Evolutionary conservation across 2,113 vertebrate genomes (phyloP).

Genomic region (Coryphaenoides rupestris): DNA sequence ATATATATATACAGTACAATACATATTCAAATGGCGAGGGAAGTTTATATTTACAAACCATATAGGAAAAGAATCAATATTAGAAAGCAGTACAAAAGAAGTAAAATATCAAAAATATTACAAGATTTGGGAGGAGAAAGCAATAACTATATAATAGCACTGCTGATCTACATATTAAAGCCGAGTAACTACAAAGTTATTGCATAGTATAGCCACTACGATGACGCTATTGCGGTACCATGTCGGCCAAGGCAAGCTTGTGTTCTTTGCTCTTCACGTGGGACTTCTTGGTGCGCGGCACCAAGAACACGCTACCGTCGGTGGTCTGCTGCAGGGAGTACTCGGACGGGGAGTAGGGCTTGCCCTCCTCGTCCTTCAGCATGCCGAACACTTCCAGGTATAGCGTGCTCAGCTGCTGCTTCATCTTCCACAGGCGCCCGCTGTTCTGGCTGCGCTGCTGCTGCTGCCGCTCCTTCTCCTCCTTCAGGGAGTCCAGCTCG

Average conservation of each 20-base stretch:
- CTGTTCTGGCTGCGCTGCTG: conserved; percentile 84
- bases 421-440: conserved; percentile 81
- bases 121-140: conserved; percentile 67
- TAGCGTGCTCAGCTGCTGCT: conserved; percentile 84
- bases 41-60: conserved; percentile 84
- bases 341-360: conserved; percentile 86
- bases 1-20: conserved; percentile 63
- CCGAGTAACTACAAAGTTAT: conserved; percentile 71
- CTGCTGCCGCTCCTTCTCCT: conserved; percentile 86
- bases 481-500: conserved; percentile 89
- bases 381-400: conserved; percentile 94
- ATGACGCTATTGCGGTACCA: conserved; percentile 64
- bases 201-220: conserved; percentile 70
- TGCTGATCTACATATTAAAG: conserved; percentile 66
- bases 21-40: conserved; percentile 74
- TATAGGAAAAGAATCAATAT: conserved; percentile 73
- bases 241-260: conserved; percentile 46
- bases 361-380: conserved; percentile 88
- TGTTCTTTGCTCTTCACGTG: conserved; percentile 70
- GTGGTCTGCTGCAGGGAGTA: conserved; percentile 94
- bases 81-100: conserved; percentile 71
- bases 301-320: conserved; percentile 89
- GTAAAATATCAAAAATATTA: conserved; percentile 75
- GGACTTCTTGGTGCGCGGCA: conserved; percentile 90
- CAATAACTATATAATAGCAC: conserved; percentile 76